Conservation (phyloP, 2,888 invertebrate genomes). For the Melinopterus prodromus region DNA sequence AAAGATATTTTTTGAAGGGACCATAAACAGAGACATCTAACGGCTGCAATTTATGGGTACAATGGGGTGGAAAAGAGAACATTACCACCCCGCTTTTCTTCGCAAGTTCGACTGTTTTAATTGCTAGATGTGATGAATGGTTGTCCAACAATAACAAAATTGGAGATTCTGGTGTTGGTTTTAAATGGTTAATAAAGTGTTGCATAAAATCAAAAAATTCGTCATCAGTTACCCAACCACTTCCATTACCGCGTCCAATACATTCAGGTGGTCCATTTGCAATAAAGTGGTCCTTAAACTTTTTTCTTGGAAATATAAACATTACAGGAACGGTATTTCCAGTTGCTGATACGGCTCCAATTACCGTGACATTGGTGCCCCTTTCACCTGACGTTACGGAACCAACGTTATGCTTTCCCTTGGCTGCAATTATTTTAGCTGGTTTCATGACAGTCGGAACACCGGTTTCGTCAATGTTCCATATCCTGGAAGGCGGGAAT, state of each 20-base stretch:
- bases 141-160: neutral
- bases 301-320: too few relatives aligned
- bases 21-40: conserved; percentile 38
- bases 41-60: conserved; percentile 39
- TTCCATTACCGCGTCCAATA: neutral
- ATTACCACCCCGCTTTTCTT: conserved; percentile 33
- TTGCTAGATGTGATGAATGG: neutral
- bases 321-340: neutral
- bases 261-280: neutral
- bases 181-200: neutral
- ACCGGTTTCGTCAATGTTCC: neutral
- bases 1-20: conserved; percentile 36
- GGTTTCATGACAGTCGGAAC: neutral
- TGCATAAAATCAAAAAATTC: neutral
- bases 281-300: neutral
- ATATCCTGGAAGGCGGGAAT: neutral
- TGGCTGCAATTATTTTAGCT: neutral
- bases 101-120: neutral
- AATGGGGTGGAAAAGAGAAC: conserved; percentile 40
- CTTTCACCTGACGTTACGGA: neutral
- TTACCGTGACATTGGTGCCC: neutral
- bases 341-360: neutral
- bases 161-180: neutral
- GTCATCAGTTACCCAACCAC: neutral
- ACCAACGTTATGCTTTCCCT: neutral